Conservation (phyloP, 2,888 invertebrate species). For the Loripinus fragilis region DNA sequence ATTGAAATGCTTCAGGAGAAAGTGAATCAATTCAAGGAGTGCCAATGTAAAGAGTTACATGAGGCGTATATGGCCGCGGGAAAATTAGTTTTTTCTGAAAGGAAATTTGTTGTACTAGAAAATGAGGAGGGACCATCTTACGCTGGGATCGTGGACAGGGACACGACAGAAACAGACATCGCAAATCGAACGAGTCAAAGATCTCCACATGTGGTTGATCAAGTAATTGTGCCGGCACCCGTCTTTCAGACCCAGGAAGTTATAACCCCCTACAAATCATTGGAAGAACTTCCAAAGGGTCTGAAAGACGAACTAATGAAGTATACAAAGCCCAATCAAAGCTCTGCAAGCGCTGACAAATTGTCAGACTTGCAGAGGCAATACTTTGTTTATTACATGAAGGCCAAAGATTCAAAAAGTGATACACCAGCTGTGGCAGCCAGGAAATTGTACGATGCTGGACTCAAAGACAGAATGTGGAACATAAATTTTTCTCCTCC, state of each 20-base stretch:
- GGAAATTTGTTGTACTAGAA: constrained; percentile 57
- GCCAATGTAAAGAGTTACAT: no score
- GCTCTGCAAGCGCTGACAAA: no score
- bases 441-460: no score
- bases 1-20: no score
- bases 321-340: no score
- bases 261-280: no score
- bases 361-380: no score
- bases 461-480: no score
- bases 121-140: constrained; percentile 42
- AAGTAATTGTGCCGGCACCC: constrained; percentile 45
- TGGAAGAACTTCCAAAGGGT: constrained; percentile 46
- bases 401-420: constrained; percentile 45
- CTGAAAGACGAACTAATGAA: constrained; percentile 41
- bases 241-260: constrained; percentile 44
- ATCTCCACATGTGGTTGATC: constrained; percentile 48
- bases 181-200: constrained; percentile 43
- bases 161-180: constrained; percentile 32
- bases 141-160: no score
- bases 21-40: constrained; percentile 37
- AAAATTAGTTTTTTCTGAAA: constrained; percentile 40
- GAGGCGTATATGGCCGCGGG: constrained; percentile 46
- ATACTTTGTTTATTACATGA: constrained; percentile 35
- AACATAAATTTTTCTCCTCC: no score
- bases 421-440: constrained; percentile 37